Conservation (phyloP, 2,797 vertebrate genomes). For the Choloepus didactylus region DNA sequence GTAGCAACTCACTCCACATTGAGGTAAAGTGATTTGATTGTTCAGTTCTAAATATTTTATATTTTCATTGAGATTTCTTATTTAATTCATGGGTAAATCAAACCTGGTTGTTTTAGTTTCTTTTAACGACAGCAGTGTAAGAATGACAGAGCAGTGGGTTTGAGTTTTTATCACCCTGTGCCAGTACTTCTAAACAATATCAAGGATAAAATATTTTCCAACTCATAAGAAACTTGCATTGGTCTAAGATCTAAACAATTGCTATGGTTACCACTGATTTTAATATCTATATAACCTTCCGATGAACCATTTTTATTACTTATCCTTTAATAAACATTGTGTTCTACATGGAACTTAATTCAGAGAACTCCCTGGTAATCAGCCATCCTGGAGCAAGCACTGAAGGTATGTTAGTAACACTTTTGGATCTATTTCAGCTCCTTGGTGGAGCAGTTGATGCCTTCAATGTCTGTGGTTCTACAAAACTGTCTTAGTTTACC, state of each 20-base stretch:
- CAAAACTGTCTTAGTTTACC: no score
- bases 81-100: not conserved
- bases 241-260: not conserved
- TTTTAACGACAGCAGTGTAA: not conserved
- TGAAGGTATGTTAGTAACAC: not conserved
- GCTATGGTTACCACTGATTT: not conserved
- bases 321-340: not conserved
- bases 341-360: not conserved
- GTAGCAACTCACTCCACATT: no score
- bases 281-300: not conserved
- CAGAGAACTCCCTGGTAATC: not conserved
- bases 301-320: not conserved
- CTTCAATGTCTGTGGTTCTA: not conserved
- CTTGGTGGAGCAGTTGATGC: not conserved
- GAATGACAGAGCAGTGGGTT: not conserved
- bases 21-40: not conserved
- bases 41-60: not conserved
- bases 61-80: conserved; percentile 33
- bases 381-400: not conserved
- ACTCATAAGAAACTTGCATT: not conserved
- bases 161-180: not conserved
- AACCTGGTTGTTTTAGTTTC: not conserved
- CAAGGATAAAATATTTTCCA: not conserved
- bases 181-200: conserved; percentile 5
- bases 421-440: not conserved